Evolutionary conservation across 2,888 invertebrate genomes (phyloP).

Genomic region (Ophion ellenae): DNA sequence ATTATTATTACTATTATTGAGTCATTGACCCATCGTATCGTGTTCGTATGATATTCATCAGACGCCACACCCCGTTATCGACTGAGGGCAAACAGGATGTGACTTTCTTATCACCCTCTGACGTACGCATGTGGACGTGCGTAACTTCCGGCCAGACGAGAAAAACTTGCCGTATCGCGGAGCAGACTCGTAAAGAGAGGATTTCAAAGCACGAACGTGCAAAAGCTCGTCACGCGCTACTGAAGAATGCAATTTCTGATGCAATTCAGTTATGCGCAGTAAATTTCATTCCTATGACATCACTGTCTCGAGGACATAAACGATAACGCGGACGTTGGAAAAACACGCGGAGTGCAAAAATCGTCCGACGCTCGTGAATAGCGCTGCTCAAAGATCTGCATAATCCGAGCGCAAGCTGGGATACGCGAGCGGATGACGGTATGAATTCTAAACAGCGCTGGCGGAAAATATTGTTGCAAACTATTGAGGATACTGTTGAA

Average conservation of each 20-base stretch:
- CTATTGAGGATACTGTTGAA: background rate
- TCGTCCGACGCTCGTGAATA: background rate
- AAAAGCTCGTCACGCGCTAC: background rate
- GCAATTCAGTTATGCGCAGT: conserved; percentile 34
- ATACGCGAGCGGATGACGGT: background rate
- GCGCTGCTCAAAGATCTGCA: conserved; percentile 6
- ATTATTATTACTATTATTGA: conserved; percentile 3
- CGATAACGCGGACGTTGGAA: background rate
- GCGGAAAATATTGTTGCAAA: background rate
- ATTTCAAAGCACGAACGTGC: background rate
- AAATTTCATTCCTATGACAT: conserved; percentile 25
- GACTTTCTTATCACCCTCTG: conserved; percentile 27
- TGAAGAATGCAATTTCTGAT: conserved; percentile 2
- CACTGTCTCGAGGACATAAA: conserved; percentile 13
- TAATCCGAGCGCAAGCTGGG: conserved; percentile 1
- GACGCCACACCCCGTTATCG: conserved; percentile 44
- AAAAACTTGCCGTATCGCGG: background rate
- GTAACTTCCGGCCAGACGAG: background rate
- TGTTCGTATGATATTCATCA: conserved; percentile 31
- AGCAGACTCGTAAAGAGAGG: background rate
- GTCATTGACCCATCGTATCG: conserved; percentile 34
- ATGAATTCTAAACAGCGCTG: background rate
- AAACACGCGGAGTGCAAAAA: background rate
- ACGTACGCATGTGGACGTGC: background rate
- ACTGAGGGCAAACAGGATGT: conserved; percentile 22